Evolutionary conservation across 2,888 invertebrate genomes (phyloP).

Genomic region (Eupithecia subumbrata): DNA sequence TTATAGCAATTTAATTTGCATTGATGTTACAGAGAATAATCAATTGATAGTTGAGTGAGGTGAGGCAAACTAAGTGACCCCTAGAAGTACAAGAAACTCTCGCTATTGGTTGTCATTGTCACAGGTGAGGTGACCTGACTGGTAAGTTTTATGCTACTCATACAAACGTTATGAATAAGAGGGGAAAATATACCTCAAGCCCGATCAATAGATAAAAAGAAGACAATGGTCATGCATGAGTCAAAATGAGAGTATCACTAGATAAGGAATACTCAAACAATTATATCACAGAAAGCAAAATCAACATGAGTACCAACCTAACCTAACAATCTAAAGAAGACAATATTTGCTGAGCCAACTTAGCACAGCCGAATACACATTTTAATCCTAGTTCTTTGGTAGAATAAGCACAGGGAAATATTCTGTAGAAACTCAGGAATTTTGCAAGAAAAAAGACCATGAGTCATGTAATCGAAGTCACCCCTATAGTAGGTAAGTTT

Average conservation of each 20-base stretch:
- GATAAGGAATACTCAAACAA: neutral
- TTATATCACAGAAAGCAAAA: neutral
- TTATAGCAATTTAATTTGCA: neutral
- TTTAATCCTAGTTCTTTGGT: neutral
- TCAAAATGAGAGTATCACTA: neutral
- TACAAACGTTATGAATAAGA: neutral
- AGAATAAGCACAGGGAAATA: neutral
- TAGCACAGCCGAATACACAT: neutral
- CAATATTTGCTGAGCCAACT: neutral
- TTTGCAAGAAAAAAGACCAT: neutral
- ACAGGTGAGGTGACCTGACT: neutral
- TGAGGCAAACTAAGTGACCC: neutral
- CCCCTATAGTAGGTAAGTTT: neutral
- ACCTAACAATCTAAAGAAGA: neutral
- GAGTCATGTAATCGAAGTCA: neutral
- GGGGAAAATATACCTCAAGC: neutral
- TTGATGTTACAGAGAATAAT: neutral
- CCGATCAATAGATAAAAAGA: neutral
- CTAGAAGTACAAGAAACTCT: neutral
- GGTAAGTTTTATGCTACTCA: neutral
- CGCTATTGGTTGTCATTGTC: neutral
- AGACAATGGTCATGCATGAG: neutral
- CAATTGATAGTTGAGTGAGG: neutral
- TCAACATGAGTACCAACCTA: neutral
- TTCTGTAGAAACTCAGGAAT: neutral